Evolutionary conservation across 2,797 vertebrate species (phyloP).

Genomic region (Diplodus puntazzo): DNA sequence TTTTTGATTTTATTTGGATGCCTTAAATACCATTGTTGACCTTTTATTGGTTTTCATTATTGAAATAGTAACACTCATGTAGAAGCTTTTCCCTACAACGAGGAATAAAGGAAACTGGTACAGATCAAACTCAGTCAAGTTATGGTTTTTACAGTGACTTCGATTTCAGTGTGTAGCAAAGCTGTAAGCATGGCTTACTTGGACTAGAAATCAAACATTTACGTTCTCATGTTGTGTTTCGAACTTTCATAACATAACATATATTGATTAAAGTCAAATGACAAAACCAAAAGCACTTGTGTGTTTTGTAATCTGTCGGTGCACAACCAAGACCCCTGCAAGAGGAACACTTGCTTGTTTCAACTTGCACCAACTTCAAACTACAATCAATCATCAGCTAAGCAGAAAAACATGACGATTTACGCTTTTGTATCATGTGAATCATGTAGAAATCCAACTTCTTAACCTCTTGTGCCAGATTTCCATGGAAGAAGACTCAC

Average conservation of each 20-base stretch:
- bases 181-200: slow-evolving; percentile 16
- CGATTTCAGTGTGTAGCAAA: slow-evolving; percentile 27
- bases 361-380: slow-evolving; percentile 23
- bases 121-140: slow-evolving; percentile 7
- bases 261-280: slow-evolving; percentile 45
- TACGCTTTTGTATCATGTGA: not conserved
- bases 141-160: slow-evolving; percentile 43
- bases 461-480: slow-evolving; percentile 28
- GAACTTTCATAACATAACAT: slow-evolving; percentile 24
- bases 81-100: slow-evolving; percentile 6
- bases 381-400: slow-evolving; percentile 13
- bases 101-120: not conserved
- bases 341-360: not conserved
- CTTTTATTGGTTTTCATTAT: not conserved
- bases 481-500: slow-evolving; percentile 15
- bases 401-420: slow-evolving; percentile 27
- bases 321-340: slow-evolving; percentile 15
- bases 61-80: not conserved
- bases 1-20: not conserved
- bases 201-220: slow-evolving; percentile 7
- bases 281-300: slow-evolving; percentile 33
- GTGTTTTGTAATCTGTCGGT: slow-evolving; percentile 35
- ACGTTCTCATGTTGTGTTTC: slow-evolving; percentile 32
- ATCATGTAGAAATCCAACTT: not conserved
- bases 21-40: slow-evolving; percentile 9